phyloP scores from a whole-genome alignment of 35 echinoderm and acorn worm species.

The Stichopus chloronotus region DNA sequence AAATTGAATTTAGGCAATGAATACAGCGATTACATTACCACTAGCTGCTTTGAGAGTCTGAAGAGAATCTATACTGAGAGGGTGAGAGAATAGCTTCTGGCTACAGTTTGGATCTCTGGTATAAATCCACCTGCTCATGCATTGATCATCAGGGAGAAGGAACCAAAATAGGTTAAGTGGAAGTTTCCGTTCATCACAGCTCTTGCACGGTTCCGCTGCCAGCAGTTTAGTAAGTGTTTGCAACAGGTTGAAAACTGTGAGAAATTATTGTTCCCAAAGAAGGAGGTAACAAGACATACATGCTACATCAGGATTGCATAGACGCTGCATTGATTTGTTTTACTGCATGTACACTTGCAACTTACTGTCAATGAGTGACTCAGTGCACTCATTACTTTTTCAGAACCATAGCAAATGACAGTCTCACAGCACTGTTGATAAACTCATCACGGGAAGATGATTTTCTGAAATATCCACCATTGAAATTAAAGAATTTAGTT shows the following conservation, averaged over 20 bases:
- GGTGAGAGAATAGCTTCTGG: background rate
- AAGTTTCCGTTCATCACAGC: background rate
- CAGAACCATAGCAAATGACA: no score
- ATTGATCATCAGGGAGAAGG: background rate
- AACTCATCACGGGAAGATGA: no score
- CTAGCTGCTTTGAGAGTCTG: background rate
- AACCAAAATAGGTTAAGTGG: background rate
- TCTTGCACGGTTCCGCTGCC: background rate
- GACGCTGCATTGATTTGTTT: no score
- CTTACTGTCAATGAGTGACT: no score
- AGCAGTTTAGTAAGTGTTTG: background rate
- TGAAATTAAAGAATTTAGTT: no score
- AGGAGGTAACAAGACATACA: no score
- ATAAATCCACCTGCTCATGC: background rate
- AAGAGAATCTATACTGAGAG: background rate
- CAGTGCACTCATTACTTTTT: no score
- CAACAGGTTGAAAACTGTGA: background rate
- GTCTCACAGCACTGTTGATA: no score
- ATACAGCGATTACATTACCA: background rate
- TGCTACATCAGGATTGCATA: no score
- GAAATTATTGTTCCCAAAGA: background rate
- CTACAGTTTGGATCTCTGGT: background rate
- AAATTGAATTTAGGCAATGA: background rate
- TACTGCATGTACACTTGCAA: no score
- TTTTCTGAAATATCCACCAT: no score